Conservation (phyloP, 1,140 invertebrate species). For the Zaprionus africanus region DNA sequence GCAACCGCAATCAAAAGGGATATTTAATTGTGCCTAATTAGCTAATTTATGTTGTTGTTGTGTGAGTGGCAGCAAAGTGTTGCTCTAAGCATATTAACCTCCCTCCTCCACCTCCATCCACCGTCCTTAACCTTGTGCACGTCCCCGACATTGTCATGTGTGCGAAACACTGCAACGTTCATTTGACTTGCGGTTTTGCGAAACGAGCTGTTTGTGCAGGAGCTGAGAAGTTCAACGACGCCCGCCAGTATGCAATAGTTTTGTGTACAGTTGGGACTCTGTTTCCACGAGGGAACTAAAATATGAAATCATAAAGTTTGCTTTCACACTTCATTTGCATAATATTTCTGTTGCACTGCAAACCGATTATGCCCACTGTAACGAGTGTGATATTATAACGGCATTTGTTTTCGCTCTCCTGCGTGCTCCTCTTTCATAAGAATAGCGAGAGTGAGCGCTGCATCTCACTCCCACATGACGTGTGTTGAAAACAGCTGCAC, state of each 20-base stretch:
- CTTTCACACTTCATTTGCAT: background rate
- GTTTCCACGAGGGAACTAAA: background rate
- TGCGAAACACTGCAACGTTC: conserved; percentile 34
- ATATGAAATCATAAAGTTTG: background rate
- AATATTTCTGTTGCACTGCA: background rate
- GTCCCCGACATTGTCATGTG: conserved; percentile 43
- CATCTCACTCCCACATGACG: background rate
- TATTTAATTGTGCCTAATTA: conserved; percentile 82
- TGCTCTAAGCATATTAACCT: conserved; percentile 72
- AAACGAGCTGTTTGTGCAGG: background rate
- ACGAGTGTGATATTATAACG: background rate
- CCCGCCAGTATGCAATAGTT: conserved; percentile 43
- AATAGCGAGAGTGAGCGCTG: background rate
- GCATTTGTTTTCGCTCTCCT: background rate
- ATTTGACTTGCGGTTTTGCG: conserved; percentile 13
- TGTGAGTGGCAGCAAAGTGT: conserved; percentile 63
- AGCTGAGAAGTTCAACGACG: conserved; percentile 5
- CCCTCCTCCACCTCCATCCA: background rate
- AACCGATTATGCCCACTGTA: background rate
- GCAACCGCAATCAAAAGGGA: conserved; percentile 78
- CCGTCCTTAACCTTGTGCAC: conserved; percentile 10
- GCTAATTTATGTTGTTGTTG: conserved; percentile 76
- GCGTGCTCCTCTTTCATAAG: background rate
- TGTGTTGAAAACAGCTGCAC: conserved; percentile 40
- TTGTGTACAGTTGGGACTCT: background rate